phyloP scores from a whole-genome alignment of 1,140 invertebrate genomes.

The Drosophila equinoxialis region DNA sequence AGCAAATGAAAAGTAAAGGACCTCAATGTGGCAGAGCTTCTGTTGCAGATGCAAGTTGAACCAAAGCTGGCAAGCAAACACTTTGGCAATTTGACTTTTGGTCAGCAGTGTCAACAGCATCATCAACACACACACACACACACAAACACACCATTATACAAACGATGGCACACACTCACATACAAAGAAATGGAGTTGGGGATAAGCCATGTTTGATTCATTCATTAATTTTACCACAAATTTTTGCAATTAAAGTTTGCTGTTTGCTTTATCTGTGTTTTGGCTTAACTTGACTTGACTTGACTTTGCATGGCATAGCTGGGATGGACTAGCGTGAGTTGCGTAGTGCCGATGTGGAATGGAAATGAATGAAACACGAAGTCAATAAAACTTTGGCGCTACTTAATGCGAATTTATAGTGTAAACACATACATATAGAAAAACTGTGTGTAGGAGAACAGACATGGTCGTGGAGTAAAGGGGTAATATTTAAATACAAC shows the following conservation, averaged over 20 bases:
- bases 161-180: background rate
- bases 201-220: conserved; percentile 34
- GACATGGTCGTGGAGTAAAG: conserved; percentile 30
- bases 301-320: background rate
- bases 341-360: background rate
- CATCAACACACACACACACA: conserved; percentile 33
- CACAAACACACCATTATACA: background rate
- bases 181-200: background rate
- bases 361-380: conserved; percentile 57
- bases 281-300: conserved; percentile 6
- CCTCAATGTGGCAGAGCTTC: conserved; percentile 23
- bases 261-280: conserved; percentile 78
- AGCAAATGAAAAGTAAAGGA: conserved; percentile 20
- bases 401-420: conserved; percentile 81
- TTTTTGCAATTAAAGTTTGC: conserved; percentile 81
- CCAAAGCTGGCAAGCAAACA: conserved; percentile 69
- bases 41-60: conserved; percentile 21
- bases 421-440: conserved; percentile 61
- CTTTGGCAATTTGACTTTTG: conserved; percentile 79
- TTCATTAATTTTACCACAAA: conserved; percentile 81
- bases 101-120: conserved; percentile 74
- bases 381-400: conserved; percentile 80
- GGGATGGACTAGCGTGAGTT: background rate
- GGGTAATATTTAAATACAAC: background rate
- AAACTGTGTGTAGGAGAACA: conserved; percentile 6